Evolutionary conservation across 2,797 vertebrate genomes (phyloP).

Genomic region (Enteromius mattozi): DNA sequence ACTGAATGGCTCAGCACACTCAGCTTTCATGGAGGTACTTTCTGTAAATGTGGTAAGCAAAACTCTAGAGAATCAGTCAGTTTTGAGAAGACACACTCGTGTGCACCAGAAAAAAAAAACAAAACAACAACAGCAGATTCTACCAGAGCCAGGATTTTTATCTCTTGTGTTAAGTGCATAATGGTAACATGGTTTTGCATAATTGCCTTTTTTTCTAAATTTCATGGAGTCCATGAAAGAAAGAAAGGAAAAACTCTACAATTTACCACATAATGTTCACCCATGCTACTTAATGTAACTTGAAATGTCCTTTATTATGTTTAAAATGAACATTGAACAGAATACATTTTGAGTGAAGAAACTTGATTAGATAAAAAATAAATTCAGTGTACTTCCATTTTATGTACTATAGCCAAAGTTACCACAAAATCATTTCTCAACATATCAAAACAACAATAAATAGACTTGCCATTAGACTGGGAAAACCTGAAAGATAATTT

Average conservation of each 20-base stretch:
- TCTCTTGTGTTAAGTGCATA: neutral
- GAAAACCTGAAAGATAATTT: neutral
- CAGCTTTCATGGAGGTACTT: conserved; percentile 1
- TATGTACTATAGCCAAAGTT: neutral
- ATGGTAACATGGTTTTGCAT: neutral
- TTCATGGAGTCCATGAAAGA: too few species aligned
- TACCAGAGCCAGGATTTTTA: neutral
- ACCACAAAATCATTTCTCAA: neutral
- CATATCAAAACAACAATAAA: neutral
- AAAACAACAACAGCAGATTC: neutral
- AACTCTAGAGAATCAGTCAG: neutral
- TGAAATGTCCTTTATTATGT: neutral
- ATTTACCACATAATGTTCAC: neutral
- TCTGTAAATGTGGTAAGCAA: neutral
- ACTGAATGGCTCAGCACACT: neutral
- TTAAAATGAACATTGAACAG: neutral
- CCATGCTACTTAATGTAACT: neutral
- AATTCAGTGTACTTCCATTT: neutral
- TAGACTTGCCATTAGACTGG: neutral
- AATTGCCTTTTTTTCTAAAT: neutral
- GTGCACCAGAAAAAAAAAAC: neutral
- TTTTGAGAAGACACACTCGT: neutral
- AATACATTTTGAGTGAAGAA: neutral
- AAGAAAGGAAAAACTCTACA: too few species aligned
- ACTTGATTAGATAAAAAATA: neutral